These are phyloP conservation scores for Aradophagus sp. DNA, from an alignment of 1,140 invertebrate species.

Conservation along the genomic window DNA sequence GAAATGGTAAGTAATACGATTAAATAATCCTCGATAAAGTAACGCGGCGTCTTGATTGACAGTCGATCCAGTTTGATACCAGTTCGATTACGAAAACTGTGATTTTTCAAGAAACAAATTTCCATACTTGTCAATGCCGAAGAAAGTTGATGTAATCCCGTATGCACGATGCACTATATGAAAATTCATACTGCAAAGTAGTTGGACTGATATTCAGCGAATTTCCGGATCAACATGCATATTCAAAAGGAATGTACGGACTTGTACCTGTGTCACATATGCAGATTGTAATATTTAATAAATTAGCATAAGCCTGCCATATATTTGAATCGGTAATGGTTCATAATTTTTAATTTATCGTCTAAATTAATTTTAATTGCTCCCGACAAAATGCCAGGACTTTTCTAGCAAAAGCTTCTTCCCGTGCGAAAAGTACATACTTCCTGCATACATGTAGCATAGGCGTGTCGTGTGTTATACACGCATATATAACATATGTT, in stretches of 20 bases:
- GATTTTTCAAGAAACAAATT: constrained; percentile 27
- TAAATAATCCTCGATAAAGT: not conserved
- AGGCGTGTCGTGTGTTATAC: too few species aligned
- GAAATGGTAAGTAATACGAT: not conserved
- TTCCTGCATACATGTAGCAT: too few species aligned
- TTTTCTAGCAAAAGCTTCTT: too few species aligned
- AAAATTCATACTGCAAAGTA: constrained; percentile 56
- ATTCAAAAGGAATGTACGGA: constrained; percentile 50
- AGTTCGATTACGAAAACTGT: too few species aligned
- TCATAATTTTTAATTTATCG: constrained; percentile 40
- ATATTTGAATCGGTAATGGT: constrained; percentile 49
- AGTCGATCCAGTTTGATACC: too few species aligned
- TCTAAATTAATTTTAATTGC: constrained; percentile 37
- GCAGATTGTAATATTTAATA: constrained; percentile 56
- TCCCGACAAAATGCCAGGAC: too few species aligned
- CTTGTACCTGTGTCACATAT: constrained; percentile 45
- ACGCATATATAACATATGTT: too few species aligned
- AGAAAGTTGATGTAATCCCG: constrained; percentile 47
- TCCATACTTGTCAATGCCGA: constrained; percentile 34
- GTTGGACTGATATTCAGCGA: constrained; percentile 50
- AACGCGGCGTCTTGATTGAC: too few species aligned
- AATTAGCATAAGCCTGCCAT: constrained; percentile 52
- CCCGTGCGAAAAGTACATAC: too few species aligned
- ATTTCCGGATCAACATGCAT: constrained; percentile 51
- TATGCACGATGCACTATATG: constrained; percentile 44